Evolutionary conservation across 2,888 invertebrate genomes (phyloP), one percentile per base, ranked within the genome.

Genomic region (Chrysolina haemoptera): DNA sequence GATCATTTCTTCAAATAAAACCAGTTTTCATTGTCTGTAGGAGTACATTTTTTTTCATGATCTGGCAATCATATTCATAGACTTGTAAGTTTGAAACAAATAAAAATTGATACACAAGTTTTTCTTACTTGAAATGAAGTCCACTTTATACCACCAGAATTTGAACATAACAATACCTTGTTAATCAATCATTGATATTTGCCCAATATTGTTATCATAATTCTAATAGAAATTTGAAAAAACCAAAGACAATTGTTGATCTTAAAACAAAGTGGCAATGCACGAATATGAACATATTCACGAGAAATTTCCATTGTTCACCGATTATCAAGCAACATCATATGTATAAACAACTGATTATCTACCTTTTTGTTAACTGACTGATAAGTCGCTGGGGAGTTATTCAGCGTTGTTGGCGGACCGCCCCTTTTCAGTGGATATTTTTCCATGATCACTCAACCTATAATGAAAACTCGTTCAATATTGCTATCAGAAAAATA

Each of bases 371-470:
- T 91, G 85, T 89, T 89, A 81, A 91, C 91, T 77, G 91, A 90
- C 86, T 92, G 91, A 88, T 92, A 92, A 77, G 59, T 35, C 35
- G 59, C 59, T 4, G 90, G 89, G n/a, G 91, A 89, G 80, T 90
- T 89, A 84, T 88, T 88, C 81, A 88, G 89, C 81, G 89, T 88
- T 81, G 89, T 87, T 82, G 90, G 87, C 74, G 85, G 82, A 81
- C 89, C 88, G 83, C 91, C 91, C 79, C 84, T 83, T 88, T 91
- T 93, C 86, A 93, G 88, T 86, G 93, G 93, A 89, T 91, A 92
- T 89, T 92, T 93, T 91, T 93, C 93, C 93, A 93, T 93, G 84
- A 86, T 86, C 84, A 86, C 79, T 78, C 80, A 76, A 84, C 83
- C 85, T 85, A 79, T 65, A 82, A 83, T 18, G 20, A 71, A 35